These are phyloP conservation scores for Tiliacea aurago DNA, from an alignment of 2,888 invertebrate species.

Conservation along the genomic window DNA sequence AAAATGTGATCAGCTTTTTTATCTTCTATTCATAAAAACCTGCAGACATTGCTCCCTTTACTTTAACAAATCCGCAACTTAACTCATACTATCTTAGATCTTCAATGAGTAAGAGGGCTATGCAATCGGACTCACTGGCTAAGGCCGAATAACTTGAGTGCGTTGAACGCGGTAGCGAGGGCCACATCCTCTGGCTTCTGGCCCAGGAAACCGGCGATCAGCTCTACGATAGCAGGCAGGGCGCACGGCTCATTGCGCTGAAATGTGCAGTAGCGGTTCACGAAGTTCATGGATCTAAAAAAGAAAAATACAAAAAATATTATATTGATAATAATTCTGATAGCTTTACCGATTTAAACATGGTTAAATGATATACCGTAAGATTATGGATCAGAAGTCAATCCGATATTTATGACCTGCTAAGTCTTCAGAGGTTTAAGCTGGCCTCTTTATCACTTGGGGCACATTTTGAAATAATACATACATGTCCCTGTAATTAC, in stretches of 20 bases:
- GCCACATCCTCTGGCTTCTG: conserved; percentile 97
- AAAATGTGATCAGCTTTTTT: conserved; percentile 8
- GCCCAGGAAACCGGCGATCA: conserved; percentile 97
- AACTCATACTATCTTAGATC: too few species aligned
- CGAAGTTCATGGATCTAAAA: conserved; percentile 93
- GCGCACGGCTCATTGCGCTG: conserved; percentile 99
- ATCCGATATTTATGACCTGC: not conserved
- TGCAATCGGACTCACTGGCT: conserved; percentile 90
- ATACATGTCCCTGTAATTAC: too few species aligned
- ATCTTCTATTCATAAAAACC: not conserved
- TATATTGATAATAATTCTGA: not conserved
- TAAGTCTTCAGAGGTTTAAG: not conserved
- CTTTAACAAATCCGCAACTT: not conserved
- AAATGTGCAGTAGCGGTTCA: conserved; percentile 98
- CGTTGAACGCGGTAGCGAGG: conserved; percentile 97
- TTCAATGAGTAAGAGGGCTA: conserved; percentile 19
- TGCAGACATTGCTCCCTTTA: not conserved
- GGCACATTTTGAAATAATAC: too few species aligned
- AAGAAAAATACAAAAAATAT: not conserved
- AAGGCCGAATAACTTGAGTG: conserved; percentile 96
- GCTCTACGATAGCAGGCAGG: conserved; percentile 97
- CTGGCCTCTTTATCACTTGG: not conserved
- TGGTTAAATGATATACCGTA: not conserved
- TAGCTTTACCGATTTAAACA: not conserved
- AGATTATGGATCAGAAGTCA: not conserved